phyloP scores from a whole-genome alignment of 2,797 vertebrate genomes.

The Falco rusticolus region DNA sequence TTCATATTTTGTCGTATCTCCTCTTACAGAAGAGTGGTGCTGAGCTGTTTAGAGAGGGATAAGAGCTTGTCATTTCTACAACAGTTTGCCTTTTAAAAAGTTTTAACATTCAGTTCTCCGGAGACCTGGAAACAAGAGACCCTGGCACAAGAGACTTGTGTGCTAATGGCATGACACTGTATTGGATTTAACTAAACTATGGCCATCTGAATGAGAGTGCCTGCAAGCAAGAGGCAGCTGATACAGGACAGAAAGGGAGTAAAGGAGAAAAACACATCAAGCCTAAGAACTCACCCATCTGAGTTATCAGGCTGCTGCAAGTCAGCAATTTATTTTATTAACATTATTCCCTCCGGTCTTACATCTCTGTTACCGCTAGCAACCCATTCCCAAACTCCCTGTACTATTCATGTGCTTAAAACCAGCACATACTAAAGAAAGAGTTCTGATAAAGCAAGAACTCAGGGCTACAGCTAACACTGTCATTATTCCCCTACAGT shows the following conservation, averaged over 20 bases:
- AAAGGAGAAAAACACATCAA: constrained; percentile 43
- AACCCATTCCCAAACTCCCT: constrained; percentile 46
- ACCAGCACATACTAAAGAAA: neutral
- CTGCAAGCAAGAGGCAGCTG: constrained; percentile 15
- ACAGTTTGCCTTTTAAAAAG: neutral
- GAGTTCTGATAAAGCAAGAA: neutral
- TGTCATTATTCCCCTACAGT: neutral
- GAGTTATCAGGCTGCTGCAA: constrained; percentile 27
- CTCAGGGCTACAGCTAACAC: neutral
- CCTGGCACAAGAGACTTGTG: neutral
- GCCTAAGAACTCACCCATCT: constrained; percentile 16
- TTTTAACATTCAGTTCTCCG: constrained; percentile 14
- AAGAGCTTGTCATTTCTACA: neutral
- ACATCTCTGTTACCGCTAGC: neutral
- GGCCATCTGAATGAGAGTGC: neutral
- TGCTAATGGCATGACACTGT: neutral
- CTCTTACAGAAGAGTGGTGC: neutral
- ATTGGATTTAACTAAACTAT: neutral
- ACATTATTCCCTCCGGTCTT: constrained; percentile 30
- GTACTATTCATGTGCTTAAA: neutral
- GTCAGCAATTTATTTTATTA: constrained; percentile 63
- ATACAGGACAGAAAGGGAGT: constrained; percentile 16
- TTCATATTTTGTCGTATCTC: neutral
- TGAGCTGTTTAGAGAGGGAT: neutral
- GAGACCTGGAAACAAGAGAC: neutral